Percentiles rank a stretch among this genome's conserved stretches.
These are phyloP conservation scores for Drosophila testacea DNA, from an alignment of 2,888 invertebrate genomes.

Conservation along the genomic window DNA sequence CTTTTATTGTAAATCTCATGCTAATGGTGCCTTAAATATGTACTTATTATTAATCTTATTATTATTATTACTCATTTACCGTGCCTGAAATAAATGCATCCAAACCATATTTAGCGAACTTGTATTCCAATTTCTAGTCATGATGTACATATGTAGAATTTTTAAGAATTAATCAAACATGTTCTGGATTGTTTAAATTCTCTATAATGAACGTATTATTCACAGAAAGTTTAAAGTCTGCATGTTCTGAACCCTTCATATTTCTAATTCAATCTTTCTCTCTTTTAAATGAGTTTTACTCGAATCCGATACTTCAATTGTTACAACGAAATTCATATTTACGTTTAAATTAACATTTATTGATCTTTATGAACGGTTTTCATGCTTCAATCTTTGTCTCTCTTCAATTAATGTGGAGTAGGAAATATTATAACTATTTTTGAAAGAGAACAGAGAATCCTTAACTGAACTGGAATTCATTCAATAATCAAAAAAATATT, in stretches of 20 bases:
- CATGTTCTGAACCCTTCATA: background rate
- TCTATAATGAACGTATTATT: background rate
- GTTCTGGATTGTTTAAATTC: background rate
- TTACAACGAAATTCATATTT: too few species aligned
- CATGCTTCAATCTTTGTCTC: too few species aligned
- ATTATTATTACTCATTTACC: conserved; percentile 21
- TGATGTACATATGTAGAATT: background rate
- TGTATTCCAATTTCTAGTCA: background rate
- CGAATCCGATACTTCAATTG: background rate
- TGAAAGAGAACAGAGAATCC: too few species aligned
- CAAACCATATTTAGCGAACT: background rate
- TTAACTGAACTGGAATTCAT: too few species aligned
- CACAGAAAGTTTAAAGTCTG: too few species aligned
- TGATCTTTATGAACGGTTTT: too few species aligned
- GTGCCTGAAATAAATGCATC: conserved; percentile 24
- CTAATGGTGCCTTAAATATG: conserved; percentile 46
- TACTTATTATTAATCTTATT: conserved; percentile 19
- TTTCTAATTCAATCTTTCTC: background rate
- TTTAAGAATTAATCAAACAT: background rate
- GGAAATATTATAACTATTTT: too few species aligned
- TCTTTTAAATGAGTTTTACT: background rate
- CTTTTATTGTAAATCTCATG: conserved; percentile 55
- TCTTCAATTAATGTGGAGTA: too few species aligned
- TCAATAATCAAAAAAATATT: too few species aligned
- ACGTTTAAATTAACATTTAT: too few species aligned